Evolutionary conservation across 2,888 invertebrate species (phyloP).

Genomic region (Exocentrus adspersus): DNA sequence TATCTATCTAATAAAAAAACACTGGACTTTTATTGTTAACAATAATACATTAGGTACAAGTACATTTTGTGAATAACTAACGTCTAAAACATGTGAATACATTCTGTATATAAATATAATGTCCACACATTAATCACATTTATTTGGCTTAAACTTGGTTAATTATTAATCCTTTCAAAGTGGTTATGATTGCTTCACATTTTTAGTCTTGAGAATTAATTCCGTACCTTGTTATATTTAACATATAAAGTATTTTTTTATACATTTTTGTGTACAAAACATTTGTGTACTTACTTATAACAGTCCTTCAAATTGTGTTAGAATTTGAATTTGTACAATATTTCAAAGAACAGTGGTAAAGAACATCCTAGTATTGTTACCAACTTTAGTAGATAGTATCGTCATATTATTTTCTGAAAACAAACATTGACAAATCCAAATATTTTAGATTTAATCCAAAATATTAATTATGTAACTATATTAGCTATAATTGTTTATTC

Average conservation of each 20-base stretch:
- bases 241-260: background rate
- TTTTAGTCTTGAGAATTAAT: conserved; percentile 26
- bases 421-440: no score
- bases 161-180: conserved; percentile 25
- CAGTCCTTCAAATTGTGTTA: conserved; percentile 3
- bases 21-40: conserved; percentile 36
- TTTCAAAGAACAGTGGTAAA: no score
- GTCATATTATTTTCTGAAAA: no score
- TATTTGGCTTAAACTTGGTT: conserved; percentile 35
- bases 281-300: no score
- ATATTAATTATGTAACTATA: no score
- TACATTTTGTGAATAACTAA: conserved; percentile 42
- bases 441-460: no score
- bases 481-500: no score
- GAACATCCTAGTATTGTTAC: no score
- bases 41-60: conserved; percentile 39
- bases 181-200: conserved; percentile 22
- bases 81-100: conserved; percentile 41
- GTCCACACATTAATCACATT: conserved; percentile 42
- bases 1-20: no score
- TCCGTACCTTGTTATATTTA: background rate
- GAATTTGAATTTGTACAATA: conserved; percentile 6
- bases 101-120: conserved; percentile 44
- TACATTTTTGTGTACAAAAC: conserved; percentile 8
- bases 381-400: no score